Percentiles rank a stretch among this genome's conserved stretches.
Conservation (phyloP, 1,140 invertebrate genomes). For the Penaeus indicus region DNA sequence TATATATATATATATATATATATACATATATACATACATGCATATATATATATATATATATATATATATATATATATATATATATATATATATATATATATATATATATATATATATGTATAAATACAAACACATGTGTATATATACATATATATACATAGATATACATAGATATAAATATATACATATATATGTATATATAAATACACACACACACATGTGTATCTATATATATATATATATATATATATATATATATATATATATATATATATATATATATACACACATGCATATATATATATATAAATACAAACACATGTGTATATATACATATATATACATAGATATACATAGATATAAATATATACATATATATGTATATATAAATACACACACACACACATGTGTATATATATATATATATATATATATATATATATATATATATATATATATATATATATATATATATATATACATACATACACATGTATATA, state of each 20-base stretch:
- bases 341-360: background rate
- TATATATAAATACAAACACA: background rate
- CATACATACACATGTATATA: background rate
- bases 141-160: background rate
- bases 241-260: background rate
- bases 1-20: background rate
- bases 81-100: background rate
- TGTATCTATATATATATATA: background rate
- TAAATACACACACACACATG: background rate
- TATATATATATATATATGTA: background rate
- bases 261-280: background rate
- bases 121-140: too few species aligned
- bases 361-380: background rate
- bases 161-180: background rate
- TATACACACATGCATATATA: background rate
- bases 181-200: conserved; percentile 21
- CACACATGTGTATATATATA: background rate
- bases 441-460: background rate
- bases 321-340: background rate
- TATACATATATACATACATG: background rate
- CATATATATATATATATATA: background rate
- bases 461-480: background rate
- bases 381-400: background rate
- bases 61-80: conserved; percentile 14
- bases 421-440: background rate